Evolutionary conservation across 2,888 invertebrate species (phyloP).

Genomic region (Timema cristinae): DNA sequence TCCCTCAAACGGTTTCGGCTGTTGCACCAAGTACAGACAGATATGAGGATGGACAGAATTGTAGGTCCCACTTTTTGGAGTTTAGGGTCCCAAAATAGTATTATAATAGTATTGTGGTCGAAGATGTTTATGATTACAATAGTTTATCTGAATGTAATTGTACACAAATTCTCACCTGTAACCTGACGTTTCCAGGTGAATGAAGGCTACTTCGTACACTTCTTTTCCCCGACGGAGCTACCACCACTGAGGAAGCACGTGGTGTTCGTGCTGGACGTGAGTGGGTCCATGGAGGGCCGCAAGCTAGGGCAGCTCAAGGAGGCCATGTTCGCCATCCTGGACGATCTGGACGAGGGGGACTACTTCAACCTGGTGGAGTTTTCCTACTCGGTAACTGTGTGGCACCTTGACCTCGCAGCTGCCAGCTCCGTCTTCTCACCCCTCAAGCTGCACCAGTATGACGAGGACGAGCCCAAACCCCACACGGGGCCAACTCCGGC

Average conservation of each 20-base stretch:
- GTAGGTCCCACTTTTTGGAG: no score
- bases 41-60: no score
- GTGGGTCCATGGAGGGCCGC: constrained; percentile 49
- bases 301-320: constrained; percentile 45
- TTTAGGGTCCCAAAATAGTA: no score
- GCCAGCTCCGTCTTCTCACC: constrained; percentile 25
- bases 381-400: constrained; percentile 31
- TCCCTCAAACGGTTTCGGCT: no score
- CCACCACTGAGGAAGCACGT: constrained; percentile 46
- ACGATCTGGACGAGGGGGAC: constrained; percentile 42
- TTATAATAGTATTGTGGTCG: no score
- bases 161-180: no score
- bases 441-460: constrained; percentile 22
- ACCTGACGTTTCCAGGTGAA: constrained; percentile 35
- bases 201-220: constrained; percentile 50
- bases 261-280: constrained; percentile 50
- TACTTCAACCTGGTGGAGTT: constrained; percentile 46
- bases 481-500: constrained; percentile 45
- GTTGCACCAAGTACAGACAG: no score
- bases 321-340: constrained; percentile 45
- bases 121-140: no score
- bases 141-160: neutral
- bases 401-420: constrained; percentile 26
- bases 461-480: constrained; percentile 22
- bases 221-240: constrained; percentile 46